A percentile compares a stretch with the other conserved stretches of the same genome.
These are phyloP conservation scores for Mesorhabditis belari DNA, from an alignment of 2,888 invertebrate species.

Conservation along the genomic window DNA sequence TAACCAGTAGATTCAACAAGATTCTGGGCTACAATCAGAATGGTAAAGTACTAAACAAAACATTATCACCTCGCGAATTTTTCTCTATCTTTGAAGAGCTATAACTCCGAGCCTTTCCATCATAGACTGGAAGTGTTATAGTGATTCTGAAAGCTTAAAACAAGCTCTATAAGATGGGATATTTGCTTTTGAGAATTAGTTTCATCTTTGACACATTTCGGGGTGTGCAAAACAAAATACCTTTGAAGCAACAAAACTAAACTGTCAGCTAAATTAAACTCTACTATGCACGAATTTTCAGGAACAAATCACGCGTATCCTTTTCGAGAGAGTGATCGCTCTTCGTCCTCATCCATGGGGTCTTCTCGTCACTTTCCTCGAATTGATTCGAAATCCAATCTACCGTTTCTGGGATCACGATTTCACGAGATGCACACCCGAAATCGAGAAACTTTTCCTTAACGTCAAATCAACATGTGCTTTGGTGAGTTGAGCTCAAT, in stretches of 20 bases:
- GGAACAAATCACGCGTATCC: slow-evolving; percentile 60
- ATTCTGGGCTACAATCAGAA: no score
- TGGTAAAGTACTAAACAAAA: no score
- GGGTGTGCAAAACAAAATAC: not conserved
- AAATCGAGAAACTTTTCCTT: slow-evolving; percentile 73
- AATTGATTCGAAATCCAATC: slow-evolving; percentile 92
- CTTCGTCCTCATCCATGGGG: slow-evolving; percentile 99
- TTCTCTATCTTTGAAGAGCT: no score
- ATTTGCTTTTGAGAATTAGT: slow-evolving; percentile 7
- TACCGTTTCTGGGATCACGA: slow-evolving; percentile 99
- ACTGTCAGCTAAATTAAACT: not conserved
- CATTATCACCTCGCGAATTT: no score
- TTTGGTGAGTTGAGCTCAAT: no score
- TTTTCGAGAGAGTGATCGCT: slow-evolving; percentile 90
- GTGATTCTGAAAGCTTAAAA: no score
- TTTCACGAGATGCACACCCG: slow-evolving; percentile 97
- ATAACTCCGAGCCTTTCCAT: no score
- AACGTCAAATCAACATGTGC: not conserved
- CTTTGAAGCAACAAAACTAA: not conserved
- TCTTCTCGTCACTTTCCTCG: slow-evolving; percentile 92
- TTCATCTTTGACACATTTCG: not conserved
- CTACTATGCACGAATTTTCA: slow-evolving; percentile 53
- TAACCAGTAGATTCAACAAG: no score
- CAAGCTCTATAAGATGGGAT: no score
- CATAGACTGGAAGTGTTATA: no score